phyloP scores from a whole-genome alignment of 2,113 vertebrate genomes.

The Zapornia atra region DNA sequence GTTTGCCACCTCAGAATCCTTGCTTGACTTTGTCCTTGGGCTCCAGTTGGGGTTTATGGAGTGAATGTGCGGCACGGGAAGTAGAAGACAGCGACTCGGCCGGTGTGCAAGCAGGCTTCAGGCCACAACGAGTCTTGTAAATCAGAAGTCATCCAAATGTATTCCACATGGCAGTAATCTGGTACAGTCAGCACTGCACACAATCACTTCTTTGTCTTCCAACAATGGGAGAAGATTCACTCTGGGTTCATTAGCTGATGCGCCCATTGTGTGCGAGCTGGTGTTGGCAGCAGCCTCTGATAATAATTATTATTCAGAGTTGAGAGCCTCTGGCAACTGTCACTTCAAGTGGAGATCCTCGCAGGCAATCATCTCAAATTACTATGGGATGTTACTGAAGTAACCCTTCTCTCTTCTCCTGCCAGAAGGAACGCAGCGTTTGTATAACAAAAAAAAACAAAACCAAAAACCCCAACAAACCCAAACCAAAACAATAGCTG shows the following conservation, averaged over 20 bases:
- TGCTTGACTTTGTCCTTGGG: neutral
- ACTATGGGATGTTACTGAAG: rapidly evolving
- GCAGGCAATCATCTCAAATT: neutral
- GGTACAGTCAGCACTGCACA: neutral
- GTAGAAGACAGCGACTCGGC: neutral
- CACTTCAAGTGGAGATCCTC: neutral
- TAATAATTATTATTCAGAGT: neutral
- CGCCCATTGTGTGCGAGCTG: neutral
- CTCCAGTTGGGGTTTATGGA: neutral
- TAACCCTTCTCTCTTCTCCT: neutral
- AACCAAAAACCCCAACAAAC: too few species aligned
- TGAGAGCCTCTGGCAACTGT: neutral
- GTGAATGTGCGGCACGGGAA: neutral
- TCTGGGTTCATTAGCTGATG: constrained; percentile 22
- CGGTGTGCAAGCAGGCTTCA: neutral
- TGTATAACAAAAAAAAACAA: neutral
- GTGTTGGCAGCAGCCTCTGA: neutral
- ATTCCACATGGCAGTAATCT: neutral
- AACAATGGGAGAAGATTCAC: neutral
- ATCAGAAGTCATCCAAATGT: neutral
- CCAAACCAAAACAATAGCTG: neutral
- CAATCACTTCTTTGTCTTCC: constrained; percentile 4
- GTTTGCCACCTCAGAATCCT: neutral
- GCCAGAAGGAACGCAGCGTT: neutral
- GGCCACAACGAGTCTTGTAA: neutral